These are phyloP conservation scores for Sclerodermus sp. DNA, from an alignment of 2,888 invertebrate species.

Conservation along the genomic window DNA sequence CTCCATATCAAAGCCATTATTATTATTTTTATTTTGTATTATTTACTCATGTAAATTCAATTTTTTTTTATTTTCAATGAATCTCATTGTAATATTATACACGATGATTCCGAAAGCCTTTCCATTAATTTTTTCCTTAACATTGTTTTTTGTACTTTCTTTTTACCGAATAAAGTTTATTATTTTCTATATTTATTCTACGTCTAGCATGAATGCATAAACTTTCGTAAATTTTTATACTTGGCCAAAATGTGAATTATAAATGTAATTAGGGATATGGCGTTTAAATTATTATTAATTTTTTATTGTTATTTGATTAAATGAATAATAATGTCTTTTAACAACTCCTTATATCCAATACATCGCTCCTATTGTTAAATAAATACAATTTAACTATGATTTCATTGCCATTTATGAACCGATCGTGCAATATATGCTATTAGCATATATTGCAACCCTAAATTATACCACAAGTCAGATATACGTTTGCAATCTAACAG, in stretches of 20 bases:
- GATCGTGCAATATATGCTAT: not conserved
- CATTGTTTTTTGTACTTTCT: no score
- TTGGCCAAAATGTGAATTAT: no score
- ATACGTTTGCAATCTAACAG: conserved; percentile 26
- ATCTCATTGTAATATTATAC: conserved; percentile 1
- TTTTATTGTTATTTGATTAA: no score
- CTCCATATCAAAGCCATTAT: conserved; percentile 1
- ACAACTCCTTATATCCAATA: not conserved
- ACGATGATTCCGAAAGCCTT: no score
- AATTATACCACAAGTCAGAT: conserved; percentile 28
- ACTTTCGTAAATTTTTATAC: no score
- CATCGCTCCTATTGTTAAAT: conserved; percentile 15
- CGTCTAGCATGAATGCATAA: no score
- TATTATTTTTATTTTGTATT: conserved; percentile 7
- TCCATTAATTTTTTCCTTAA: no score
- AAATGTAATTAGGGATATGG: no score
- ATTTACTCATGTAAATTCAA: conserved; percentile 3
- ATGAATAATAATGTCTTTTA: conserved; percentile 1
- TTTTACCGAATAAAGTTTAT: no score
- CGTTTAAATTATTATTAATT: no score
- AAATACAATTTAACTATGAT: conserved; percentile 26
- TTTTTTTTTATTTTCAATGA: conserved; percentile 9
- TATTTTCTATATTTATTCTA: no score
- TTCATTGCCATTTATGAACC: conserved; percentile 11
- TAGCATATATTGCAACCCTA: conserved; percentile 16